Percentiles rank a stretch among this genome's conserved stretches.
Evolutionary conservation across 2,797 vertebrate genomes (phyloP).

Genomic region (Chaetodon trifasciatus): DNA sequence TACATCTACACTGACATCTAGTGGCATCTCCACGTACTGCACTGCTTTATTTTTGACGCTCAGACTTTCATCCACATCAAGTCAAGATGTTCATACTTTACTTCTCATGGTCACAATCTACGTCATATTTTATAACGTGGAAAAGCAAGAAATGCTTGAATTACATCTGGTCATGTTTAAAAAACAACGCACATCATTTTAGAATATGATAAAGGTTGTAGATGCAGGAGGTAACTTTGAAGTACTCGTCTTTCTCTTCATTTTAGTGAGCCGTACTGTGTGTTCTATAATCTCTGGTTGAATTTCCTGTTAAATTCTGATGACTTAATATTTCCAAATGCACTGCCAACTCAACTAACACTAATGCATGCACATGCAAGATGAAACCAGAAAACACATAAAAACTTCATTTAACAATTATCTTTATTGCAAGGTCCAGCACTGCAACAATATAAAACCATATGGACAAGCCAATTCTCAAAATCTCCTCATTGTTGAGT

Average conservation of each 20-base stretch:
- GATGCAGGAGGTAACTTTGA: not conserved
- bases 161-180: not conserved
- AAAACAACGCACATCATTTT: not conserved
- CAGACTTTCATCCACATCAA: not conserved
- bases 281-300: not conserved
- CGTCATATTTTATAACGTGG: not conserved
- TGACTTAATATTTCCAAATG: not conserved
- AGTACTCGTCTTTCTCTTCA: not conserved
- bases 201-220: no score
- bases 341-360: not conserved
- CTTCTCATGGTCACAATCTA: not conserved
- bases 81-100: not conserved
- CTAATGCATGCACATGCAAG: not conserved
- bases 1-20: not conserved
- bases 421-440: slow-evolving; percentile 23
- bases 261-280: no score
- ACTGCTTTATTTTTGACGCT: no score
- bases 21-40: not conserved
- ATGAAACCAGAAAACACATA: not conserved
- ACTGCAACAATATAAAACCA: not conserved
- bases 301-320: not conserved
- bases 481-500: not conserved
- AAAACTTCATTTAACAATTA: not conserved
- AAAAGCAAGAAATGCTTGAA: no score
- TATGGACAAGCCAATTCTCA: not conserved